Conservation (phyloP, 2,888 invertebrate species). For the Sturmia bella region DNA sequence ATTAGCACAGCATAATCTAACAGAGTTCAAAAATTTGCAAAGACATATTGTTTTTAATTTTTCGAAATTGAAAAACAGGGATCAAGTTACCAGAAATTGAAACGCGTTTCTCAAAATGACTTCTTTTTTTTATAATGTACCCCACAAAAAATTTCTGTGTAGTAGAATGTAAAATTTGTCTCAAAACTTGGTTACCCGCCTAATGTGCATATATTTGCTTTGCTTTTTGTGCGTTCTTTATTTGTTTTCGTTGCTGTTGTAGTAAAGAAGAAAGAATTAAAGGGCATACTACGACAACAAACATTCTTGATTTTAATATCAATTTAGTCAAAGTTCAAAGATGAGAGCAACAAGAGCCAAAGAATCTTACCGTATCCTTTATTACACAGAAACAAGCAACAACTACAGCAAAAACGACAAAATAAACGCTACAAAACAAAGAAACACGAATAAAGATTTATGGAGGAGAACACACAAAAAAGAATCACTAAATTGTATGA, state of each 20-base stretch:
- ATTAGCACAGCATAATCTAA: no score
- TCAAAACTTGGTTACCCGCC: no score
- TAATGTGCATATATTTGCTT: constrained; percentile 3
- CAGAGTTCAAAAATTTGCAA: no score
- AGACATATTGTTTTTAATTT: no score
- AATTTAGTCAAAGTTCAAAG: constrained; percentile 64
- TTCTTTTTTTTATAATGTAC: no score
- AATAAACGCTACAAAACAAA: background rate
- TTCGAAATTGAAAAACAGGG: no score
- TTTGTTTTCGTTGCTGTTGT: constrained; percentile 37
- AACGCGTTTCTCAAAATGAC: no score
- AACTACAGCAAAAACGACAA: background rate
- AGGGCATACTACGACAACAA: constrained; percentile 23
- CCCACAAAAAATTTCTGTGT: no score
- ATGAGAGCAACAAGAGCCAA: constrained; percentile 56
- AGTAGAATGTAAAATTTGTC: no score
- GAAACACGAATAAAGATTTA: constrained; percentile 34
- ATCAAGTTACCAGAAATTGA: no score
- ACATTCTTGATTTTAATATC: constrained; percentile 64
- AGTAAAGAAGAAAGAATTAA: background rate
- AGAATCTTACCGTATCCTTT: constrained; percentile 45
- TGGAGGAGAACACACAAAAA: constrained; percentile 14
- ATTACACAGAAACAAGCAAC: background rate
- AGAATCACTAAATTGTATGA: constrained; percentile 11
- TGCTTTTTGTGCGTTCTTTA: constrained; percentile 16